Percentiles rank a stretch among this genome's conserved stretches.
Evolutionary conservation across 2,888 invertebrate species (phyloP).

Genomic region (Troilus luridus): DNA sequence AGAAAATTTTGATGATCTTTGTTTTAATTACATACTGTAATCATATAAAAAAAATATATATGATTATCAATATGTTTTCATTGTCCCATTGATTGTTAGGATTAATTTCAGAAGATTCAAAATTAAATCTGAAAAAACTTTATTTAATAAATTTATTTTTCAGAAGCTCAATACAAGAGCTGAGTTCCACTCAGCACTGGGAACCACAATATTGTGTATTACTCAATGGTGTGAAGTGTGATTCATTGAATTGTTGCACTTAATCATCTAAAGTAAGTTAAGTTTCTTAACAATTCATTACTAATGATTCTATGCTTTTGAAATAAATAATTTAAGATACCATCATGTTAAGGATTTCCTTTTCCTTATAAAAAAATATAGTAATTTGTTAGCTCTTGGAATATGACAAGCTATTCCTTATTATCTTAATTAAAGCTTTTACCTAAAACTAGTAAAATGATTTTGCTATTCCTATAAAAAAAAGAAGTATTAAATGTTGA

Average conservation of each 20-base stretch:
- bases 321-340: neutral
- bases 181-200: neutral
- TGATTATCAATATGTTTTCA: neutral
- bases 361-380: neutral
- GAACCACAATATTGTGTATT: neutral
- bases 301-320: neutral
- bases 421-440: too few relatives aligned
- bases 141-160: neutral
- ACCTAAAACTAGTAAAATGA: too few relatives aligned
- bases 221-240: constrained; percentile 27
- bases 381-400: neutral
- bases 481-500: too few relatives aligned
- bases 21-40: neutral
- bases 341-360: neutral
- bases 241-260: neutral
- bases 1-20: neutral
- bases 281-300: neutral
- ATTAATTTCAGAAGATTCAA: neutral
- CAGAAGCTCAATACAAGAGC: neutral
- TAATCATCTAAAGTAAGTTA: neutral
- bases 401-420: too few relatives aligned
- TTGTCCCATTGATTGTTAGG: neutral
- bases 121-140: neutral
- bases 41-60: neutral
- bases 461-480: too few relatives aligned